Evolutionary conservation across 2,797 vertebrate species (phyloP), one percentile per base, ranked within the genome.

Genomic region (Xiphorhynchus erythropygius): DNA sequence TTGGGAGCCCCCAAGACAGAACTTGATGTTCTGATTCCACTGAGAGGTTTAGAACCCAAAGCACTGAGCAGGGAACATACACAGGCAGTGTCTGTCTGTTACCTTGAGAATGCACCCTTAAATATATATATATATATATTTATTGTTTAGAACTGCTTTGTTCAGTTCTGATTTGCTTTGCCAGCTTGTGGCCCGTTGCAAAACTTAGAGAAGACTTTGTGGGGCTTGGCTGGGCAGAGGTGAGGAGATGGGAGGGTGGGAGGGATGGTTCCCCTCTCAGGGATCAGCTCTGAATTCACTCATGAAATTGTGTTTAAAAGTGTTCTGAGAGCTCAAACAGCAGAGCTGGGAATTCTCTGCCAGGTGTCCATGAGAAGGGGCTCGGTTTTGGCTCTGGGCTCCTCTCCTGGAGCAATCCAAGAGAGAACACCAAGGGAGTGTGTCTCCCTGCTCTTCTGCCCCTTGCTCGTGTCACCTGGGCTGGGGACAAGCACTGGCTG

Each of bases 111-210:
- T 70, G 27, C n/a, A 55, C 22, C 42, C 70, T 67, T 18, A 9
- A 32, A 64, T 42, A 37, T 0, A 2, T 10, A 3, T 39, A 3
- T 39, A 5, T 55, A 4, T 24, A 5, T 24, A 5, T 23, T 62
- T 53, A 37, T 41, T 37, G 32, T 71, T 49, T 56, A 67, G 33
- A 57, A 16, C 14, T 79, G 10, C 33, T 28, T 32, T 6, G 41
- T 23, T 70, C 37, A 16, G 27, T 14, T 70, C 32, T 56, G 53
- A 10, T 14, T 71, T 64, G 41, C 59, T 65, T 67, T 44, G n/a
- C 41, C 47, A 56, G 27, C 17, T 8, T 32, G 46, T 73, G 71
- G 19, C 57, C 33, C 32, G 18, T 30, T 74, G 50, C 52, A 59
- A 24, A 42, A 19, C 37, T 32, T 33, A 0, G 2, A 65, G 68